Evolutionary conservation across 2,113 vertebrate species (phyloP).

Genomic region (Aleadryas rufinucha): DNA sequence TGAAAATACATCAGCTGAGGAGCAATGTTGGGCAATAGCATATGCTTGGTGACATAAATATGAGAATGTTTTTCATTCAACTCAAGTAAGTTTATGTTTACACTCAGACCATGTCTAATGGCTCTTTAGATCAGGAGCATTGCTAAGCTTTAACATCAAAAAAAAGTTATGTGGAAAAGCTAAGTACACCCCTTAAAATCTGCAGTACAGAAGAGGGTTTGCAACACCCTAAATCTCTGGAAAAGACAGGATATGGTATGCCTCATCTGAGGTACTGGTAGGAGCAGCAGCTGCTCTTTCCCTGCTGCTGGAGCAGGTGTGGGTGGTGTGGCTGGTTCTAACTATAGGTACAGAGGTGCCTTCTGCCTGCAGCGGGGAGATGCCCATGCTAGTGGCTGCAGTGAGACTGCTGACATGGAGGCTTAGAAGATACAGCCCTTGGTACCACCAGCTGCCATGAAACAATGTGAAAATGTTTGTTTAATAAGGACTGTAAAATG

Average conservation of each 20-base stretch:
- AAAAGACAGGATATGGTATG: neutral
- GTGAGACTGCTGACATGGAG: neutral
- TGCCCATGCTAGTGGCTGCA: neutral
- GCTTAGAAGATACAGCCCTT: neutral
- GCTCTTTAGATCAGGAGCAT: neutral
- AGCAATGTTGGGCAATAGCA: neutral
- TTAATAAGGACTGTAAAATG: slow-evolving; percentile 28
- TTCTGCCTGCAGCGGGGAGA: neutral
- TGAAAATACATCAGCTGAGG: neutral
- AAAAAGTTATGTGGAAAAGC: neutral
- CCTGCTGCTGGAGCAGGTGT: neutral
- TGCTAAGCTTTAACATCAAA: neutral
- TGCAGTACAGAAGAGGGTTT: neutral
- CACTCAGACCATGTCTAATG: neutral
- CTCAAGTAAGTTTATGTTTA: neutral
- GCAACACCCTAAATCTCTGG: neutral
- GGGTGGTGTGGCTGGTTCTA: neutral
- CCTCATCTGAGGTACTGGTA: neutral
- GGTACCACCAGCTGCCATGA: neutral
- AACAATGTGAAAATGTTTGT: slow-evolving; percentile 9
- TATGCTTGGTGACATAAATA: neutral
- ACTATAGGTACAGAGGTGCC: neutral
- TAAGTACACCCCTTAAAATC: neutral
- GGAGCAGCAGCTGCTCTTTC: neutral
- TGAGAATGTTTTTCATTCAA: neutral